phyloP scores from a whole-genome alignment of 2,888 invertebrate genomes.

The Noctua comes region DNA sequence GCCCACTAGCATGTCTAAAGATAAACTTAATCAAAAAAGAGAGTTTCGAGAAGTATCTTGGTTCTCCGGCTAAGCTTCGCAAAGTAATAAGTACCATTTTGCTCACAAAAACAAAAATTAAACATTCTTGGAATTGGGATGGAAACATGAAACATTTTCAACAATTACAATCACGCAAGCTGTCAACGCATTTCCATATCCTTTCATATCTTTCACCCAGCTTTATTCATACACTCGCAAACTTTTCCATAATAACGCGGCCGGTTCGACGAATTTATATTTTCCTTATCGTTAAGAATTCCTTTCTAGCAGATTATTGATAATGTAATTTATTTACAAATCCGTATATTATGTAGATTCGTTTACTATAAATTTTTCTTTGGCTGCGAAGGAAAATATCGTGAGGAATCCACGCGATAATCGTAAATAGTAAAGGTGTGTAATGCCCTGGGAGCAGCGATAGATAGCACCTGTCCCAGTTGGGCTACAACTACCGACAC shows the following conservation, averaged over 20 bases:
- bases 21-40: slow-evolving; percentile 6
- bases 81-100: slow-evolving; percentile 1
- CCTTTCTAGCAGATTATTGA: slow-evolving; percentile 39
- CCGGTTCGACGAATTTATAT: slow-evolving; percentile 38
- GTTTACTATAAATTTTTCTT: slow-evolving; percentile 35
- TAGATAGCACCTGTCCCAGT: slow-evolving; percentile 45
- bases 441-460: slow-evolving; percentile 41
- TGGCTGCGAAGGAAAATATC: slow-evolving; percentile 39
- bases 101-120: slow-evolving; percentile 11
- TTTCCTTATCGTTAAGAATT: slow-evolving; percentile 51
- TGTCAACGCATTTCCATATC: slow-evolving; percentile 37
- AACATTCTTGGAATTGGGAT: slow-evolving; percentile 17
- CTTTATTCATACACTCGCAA: slow-evolving; percentile 45
- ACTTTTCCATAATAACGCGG: slow-evolving; percentile 42
- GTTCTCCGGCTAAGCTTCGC: neutral
- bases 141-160: slow-evolving; percentile 34
- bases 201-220: slow-evolving; percentile 42
- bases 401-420: slow-evolving; percentile 26
- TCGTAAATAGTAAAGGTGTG: slow-evolving; percentile 58
- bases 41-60: neutral
- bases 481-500: slow-evolving; percentile 43
- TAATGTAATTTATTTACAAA: slow-evolving; percentile 43
- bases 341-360: slow-evolving; percentile 39
- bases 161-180: slow-evolving; percentile 53
- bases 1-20: neutral